These are phyloP conservation scores for Coenobita brevimanus DNA, from an alignment of 1,140 invertebrate genomes.

Conservation along the genomic window DNA sequence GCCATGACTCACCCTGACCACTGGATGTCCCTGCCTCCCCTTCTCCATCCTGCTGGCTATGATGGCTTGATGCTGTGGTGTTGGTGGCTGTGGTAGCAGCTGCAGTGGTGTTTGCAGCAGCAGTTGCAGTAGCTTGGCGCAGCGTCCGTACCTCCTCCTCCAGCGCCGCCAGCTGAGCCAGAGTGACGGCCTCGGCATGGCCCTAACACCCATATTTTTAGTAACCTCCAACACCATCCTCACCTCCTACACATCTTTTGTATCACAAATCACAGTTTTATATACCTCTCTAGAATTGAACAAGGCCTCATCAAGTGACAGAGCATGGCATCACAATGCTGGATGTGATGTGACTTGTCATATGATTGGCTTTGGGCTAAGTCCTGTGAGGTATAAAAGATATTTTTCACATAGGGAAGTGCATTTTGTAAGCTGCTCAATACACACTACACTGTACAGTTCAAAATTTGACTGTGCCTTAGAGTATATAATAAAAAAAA, in stretches of 20 bases:
- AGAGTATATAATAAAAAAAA: no score
- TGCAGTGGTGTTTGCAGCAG: neutral
- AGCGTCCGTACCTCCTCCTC: conserved; percentile 49
- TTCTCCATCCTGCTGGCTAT: neutral
- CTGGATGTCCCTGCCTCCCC: neutral
- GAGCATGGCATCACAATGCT: no score
- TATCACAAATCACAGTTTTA: no score
- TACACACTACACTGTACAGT: no score
- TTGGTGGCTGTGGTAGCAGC: neutral
- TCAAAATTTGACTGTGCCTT: no score
- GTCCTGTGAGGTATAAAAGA: no score
- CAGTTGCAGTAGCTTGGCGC: conserved; percentile 27
- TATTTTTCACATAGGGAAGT: no score
- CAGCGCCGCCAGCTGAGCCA: conserved; percentile 40
- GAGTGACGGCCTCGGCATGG: conserved; percentile 18
- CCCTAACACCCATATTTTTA: conserved; percentile 23
- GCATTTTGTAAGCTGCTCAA: no score
- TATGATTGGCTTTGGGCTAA: no score
- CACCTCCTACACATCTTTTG: neutral
- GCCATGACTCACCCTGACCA: neutral
- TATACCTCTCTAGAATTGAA: no score
- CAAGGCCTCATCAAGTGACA: no score
- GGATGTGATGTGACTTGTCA: no score
- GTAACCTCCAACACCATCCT: conserved; percentile 14
- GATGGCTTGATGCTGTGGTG: neutral